phyloP scores from a whole-genome alignment of 2,888 invertebrate species.

The Heliconius cydno region DNA sequence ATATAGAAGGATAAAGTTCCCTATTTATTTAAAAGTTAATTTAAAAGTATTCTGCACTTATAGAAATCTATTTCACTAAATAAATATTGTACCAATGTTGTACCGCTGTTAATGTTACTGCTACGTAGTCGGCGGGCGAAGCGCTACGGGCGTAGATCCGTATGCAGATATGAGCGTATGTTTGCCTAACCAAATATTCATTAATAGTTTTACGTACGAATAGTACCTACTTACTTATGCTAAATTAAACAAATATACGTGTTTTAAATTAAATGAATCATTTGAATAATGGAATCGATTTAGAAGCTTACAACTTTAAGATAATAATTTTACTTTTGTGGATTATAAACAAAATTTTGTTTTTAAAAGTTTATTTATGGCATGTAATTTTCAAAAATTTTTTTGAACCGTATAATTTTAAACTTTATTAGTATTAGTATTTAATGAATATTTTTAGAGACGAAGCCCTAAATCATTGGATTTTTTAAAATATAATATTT shows the following conservation, averaged over 20 bases:
- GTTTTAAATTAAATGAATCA: neutral
- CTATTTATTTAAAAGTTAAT: no score
- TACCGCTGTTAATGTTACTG: neutral
- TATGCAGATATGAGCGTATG: neutral
- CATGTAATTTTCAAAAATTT: no score
- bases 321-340: neutral
- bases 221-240: neutral
- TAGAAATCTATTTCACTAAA: neutral
- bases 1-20: neutral
- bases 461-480: no score
- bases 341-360: no score
- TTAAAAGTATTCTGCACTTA: neutral
- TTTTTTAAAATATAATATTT: no score
- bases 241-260: neutral
- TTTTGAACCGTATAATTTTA: no score
- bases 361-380: no score
- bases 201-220: neutral
- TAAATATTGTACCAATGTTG: neutral
- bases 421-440: no score
- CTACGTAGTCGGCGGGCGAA: neutral
- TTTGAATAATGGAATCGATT: neutral
- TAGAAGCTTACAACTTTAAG: neutral
- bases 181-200: neutral
- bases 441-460: no score
- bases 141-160: constrained; percentile 5